Evolutionary conservation across 1,140 invertebrate species (phyloP).

Genomic region (Drosophila rhopaloa): DNA sequence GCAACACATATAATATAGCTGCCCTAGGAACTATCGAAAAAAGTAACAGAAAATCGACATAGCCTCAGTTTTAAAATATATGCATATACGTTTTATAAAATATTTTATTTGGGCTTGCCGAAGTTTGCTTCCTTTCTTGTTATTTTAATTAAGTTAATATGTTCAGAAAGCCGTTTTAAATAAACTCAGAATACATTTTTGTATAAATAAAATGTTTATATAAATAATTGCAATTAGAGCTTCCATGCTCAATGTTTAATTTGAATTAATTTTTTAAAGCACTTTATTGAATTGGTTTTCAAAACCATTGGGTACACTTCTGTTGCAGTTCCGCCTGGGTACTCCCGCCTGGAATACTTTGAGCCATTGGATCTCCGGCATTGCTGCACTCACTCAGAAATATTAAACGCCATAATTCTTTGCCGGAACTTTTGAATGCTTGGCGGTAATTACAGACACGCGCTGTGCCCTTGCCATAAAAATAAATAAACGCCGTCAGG

Average conservation of each 20-base stretch:
- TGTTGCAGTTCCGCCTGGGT: constrained; percentile 10
- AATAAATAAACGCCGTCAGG: constrained; percentile 68
- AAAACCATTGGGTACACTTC: not conserved
- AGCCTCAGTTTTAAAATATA: too few relatives aligned
- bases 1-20: too few relatives aligned
- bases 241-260: too few relatives aligned
- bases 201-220: too few relatives aligned
- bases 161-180: too few relatives aligned
- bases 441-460: constrained; percentile 64
- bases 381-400: constrained; percentile 49
- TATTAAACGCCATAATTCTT: constrained; percentile 70
- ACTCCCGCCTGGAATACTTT: not conserved
- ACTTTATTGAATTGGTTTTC: not conserved
- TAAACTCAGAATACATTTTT: not conserved
- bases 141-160: too few relatives aligned
- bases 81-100: not conserved
- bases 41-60: too few relatives aligned
- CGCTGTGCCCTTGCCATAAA: constrained; percentile 57
- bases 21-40: too few relatives aligned
- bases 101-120: not conserved
- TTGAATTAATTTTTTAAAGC: not conserved
- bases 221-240: too few relatives aligned
- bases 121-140: too few relatives aligned
- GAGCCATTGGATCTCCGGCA: constrained; percentile 1
- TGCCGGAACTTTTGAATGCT: constrained; percentile 55